Evolutionary conservation across 2,113 vertebrate genomes (phyloP).

Genomic region (Corvus cornix): DNA sequence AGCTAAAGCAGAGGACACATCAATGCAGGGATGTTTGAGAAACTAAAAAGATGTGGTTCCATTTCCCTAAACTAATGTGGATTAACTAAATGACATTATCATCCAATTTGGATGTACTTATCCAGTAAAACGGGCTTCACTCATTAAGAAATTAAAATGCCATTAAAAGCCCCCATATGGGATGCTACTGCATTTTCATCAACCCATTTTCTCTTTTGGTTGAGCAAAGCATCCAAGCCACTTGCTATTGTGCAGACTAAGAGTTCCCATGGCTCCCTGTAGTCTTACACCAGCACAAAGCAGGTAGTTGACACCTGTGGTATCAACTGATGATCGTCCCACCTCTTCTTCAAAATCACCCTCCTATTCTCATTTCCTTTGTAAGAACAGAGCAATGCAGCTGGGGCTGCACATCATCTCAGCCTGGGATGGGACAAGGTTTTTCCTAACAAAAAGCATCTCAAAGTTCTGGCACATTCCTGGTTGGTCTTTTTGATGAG

Average conservation of each 20-base stretch:
- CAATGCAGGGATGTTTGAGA: not conserved
- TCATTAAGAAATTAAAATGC: constrained; percentile 5
- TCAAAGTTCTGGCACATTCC: not conserved
- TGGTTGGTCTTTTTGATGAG: not conserved
- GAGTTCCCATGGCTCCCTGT: not conserved
- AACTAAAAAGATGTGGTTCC: constrained; percentile 5
- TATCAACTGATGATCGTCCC: not conserved
- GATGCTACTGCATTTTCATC: not conserved
- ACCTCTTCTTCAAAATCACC: not conserved
- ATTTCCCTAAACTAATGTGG: constrained; percentile 13
- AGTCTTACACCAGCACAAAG: not conserved
- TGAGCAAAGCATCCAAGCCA: not conserved
- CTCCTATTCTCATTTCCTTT: not conserved
- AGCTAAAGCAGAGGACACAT: not conserved
- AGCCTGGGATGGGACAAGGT: not conserved
- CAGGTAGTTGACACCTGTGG: not conserved
- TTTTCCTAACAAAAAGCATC: not conserved
- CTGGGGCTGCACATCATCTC: not conserved
- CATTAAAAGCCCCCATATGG: not conserved
- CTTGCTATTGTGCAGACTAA: not conserved
- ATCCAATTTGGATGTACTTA: constrained; percentile 20
- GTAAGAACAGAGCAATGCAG: not conserved
- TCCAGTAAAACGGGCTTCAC: constrained; percentile 19
- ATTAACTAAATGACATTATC: constrained; percentile 9
- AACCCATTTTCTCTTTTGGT: not conserved